Conservation (phyloP, 2,888 invertebrate species). For the Hedychridium roseum region DNA sequence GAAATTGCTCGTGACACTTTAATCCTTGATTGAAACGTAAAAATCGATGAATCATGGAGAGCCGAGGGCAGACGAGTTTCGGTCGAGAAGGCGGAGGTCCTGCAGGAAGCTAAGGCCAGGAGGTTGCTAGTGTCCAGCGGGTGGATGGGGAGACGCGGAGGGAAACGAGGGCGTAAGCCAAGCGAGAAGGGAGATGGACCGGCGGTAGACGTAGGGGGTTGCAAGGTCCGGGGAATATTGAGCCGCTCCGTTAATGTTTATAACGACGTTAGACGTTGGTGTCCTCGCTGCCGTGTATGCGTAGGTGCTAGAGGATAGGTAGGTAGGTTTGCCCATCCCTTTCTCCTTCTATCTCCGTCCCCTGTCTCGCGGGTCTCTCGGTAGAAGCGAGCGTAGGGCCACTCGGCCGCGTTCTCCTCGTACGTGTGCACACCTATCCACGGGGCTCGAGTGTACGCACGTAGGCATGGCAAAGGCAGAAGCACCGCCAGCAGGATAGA, state of each 20-base stretch:
- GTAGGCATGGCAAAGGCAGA: conserved; percentile 18
- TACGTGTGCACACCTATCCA: neutral
- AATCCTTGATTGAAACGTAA: too few relatives aligned
- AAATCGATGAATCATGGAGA: too few relatives aligned
- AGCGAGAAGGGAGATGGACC: conserved; percentile 34
- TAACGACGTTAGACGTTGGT: conserved; percentile 61
- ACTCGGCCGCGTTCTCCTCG: conserved; percentile 1
- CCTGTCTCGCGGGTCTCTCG: conserved; percentile 13
- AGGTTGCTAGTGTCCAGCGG: too few relatives aligned
- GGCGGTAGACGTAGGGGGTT: conserved; percentile 36
- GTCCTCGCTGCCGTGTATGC: conserved; percentile 38
- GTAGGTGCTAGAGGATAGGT: conserved; percentile 41
- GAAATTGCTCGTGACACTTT: too few relatives aligned
- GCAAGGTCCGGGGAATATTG: conserved; percentile 60
- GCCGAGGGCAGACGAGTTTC: too few relatives aligned
- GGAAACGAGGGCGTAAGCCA: conserved; percentile 13
- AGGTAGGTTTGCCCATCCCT: conserved; percentile 36
- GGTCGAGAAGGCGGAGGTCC: too few relatives aligned
- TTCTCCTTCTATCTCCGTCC: conserved; percentile 24
- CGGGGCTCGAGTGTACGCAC: conserved; percentile 10
- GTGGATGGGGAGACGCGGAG: conserved; percentile 13
- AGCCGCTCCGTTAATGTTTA: conserved; percentile 63
- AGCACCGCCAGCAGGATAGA: conserved; percentile 42
- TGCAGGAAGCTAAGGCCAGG: too few relatives aligned
- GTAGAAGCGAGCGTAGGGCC: neutral